Base-by-base conservation (phyloP, 2,797 vertebrate species). In the Ceyx erithaca region DNA sequence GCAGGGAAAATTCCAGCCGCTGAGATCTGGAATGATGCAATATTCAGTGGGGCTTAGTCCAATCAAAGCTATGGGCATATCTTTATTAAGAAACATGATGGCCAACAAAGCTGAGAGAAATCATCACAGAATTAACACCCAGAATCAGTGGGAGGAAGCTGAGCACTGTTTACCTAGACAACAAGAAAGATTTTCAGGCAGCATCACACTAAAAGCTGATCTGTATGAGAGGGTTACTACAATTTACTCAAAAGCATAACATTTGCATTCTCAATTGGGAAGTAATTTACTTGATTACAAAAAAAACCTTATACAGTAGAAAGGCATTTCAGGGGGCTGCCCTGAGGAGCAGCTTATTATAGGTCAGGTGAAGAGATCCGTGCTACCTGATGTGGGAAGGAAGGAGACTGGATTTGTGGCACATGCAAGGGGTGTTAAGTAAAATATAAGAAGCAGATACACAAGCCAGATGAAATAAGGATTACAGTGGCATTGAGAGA, bases 151-250 rank as follows among this genome's bases (percentile, higher is more conserved):
- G 31, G 31, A 90, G 58, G 23, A 69, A 87, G 35, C 23, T 14
- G 16, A 61, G 18, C 37, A 23, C 80, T 92, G 80, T 72, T 85
- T 92, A 79, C 26, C 41, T 41, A 62, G 63, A 83, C 28, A 87
- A 57, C 30, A 90, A 85, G 81, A 75, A 78, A n/a, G 14, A 30
- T 91, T 92, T 92, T 71, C 46, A 93, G 49, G 33, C 33, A 83
- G 12, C 21, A 30, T 40, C 2, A 0, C 45, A 76, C 41, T 78
- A 88, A 94, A 95, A 77, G 4, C 6, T 82, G 75, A 49, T 81
- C 86, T 30, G 43, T 75, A 67, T 85, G 28, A 75, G 14, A 68
- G 23, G 25, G 59, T 94, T 81, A 48, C 35, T 35, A 51, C 49
- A 61, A 63, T 85, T 69, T 93, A 55, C 43, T 81, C 41, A 85